These are phyloP conservation scores for Rhagonycha fulva DNA, from an alignment of 2,888 invertebrate species.

Conservation along the genomic window DNA sequence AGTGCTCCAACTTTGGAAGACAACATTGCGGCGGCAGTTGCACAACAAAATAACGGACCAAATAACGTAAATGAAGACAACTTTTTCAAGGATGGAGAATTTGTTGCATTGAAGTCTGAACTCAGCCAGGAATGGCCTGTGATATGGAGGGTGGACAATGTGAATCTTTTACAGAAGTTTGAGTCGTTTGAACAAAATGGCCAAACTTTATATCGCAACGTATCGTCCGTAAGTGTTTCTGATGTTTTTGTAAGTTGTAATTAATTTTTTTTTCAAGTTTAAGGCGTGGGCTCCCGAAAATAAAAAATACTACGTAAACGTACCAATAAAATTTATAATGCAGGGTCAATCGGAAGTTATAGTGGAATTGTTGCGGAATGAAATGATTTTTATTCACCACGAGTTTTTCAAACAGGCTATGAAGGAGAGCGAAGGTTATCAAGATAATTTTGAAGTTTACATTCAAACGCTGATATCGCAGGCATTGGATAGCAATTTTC, in stretches of 20 bases:
- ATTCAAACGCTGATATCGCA: conserved; percentile 90
- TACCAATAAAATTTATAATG: conserved; percentile 75
- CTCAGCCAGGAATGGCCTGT: conserved; percentile 81
- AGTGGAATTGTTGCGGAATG: conserved; percentile 78
- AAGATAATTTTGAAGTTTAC: conserved; percentile 89
- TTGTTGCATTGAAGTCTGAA: conserved; percentile 84
- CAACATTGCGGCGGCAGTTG: conserved; percentile 59
- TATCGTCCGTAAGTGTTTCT: conserved; percentile 73
- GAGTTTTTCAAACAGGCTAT: conserved; percentile 76
- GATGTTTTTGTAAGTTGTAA: not conserved
- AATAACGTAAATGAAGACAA: conserved; percentile 60
- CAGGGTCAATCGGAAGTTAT: conserved; percentile 78
- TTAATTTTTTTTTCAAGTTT: conserved; percentile 62
- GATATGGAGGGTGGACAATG: conserved; percentile 90
- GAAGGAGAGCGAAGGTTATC: conserved; percentile 76
- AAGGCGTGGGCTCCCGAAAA: conserved; percentile 85
- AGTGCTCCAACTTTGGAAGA: conserved; percentile 51
- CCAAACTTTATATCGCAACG: conserved; percentile 80
- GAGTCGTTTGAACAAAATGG: conserved; percentile 83
- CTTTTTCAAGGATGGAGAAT: conserved; percentile 77
- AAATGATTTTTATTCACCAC: conserved; percentile 68
- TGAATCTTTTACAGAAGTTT: conserved; percentile 79
- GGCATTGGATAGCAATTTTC: conserved; percentile 85
- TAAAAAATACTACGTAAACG: conserved; percentile 78
- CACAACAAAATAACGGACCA: conserved; percentile 51